Evolutionary conservation across 2,113 vertebrate genomes (phyloP), one percentile per base, ranked within the genome.

Genomic region (Actenoides lindsayi): DNA sequence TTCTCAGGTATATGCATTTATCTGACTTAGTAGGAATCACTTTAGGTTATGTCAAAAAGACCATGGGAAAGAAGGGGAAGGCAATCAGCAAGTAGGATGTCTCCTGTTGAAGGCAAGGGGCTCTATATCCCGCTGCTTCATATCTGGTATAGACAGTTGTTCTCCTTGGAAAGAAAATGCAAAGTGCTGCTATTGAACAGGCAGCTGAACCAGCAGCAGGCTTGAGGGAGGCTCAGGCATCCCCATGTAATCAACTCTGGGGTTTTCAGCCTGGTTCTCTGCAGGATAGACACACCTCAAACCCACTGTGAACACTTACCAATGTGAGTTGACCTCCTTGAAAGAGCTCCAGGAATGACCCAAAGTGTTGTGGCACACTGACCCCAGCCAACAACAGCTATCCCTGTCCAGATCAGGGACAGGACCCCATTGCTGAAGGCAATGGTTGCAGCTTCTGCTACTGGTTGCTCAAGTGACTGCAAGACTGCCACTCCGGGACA

Each of bases 301-400:
- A 33, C 65, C 39, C 42, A 4, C 14, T 51, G 48, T n/a, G 48
- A 57, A 39, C 42, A 63, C 14, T 18, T 17, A 20, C n/a, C 42
- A 10, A 13, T 16, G 7, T 6, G 25, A 78, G 5, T 3, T 57
- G 60, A 14, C 18, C 28, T 51, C 65, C 59, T 51, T n/a, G 41
- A 53, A 54, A 65, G 42, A 81, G 11, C 33, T 27, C n/a, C 46
- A 39, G 30, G 11, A 41, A 41, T 23, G 44, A 21, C 13, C 35
- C 19, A 19, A n/a, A 19, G 12, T 14, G 3, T 35, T 2, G 0
- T 7, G 35, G 23, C 48, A 51, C 1, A 0, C 18, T 48, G 35
- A 44, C 44, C 42, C 67, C 37, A 16, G 50, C 16, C 2, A 1
- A 54, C 23, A 80, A 8, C n/a, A 56, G 13, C 9, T 67, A 3